Conservation (phyloP, 1,140 invertebrate genomes). For the Sitophilus oryzae region DNA sequence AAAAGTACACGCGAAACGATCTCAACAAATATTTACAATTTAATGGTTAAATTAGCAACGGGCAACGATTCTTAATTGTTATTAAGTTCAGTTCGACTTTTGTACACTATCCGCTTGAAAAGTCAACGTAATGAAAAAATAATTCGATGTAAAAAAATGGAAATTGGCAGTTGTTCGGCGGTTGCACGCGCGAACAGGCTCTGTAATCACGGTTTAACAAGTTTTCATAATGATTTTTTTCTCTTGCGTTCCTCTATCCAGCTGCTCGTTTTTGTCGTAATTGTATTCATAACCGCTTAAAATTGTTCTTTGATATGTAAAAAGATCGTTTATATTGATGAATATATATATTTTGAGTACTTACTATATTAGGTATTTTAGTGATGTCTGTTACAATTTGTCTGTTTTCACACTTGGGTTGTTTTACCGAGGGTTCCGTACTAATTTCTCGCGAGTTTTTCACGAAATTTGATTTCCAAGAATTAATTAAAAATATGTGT, state of each 20-base stretch:
- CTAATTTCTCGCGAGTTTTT: too few species aligned
- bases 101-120: not conserved
- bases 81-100: not conserved
- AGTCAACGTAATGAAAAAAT: slow-evolving; percentile 3
- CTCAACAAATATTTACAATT: not conserved
- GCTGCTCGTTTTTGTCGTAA: not conserved
- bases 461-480: too few species aligned
- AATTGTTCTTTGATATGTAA: too few species aligned
- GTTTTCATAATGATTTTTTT: slow-evolving; percentile 2
- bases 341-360: too few species aligned
- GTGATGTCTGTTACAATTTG: too few species aligned
- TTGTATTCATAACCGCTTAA: not conserved
- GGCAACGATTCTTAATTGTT: slow-evolving; percentile 2
- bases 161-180: slow-evolving; percentile 7
- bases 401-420: too few species aligned
- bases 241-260: not conserved
- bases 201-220: slow-evolving; percentile 2
- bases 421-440: too few species aligned
- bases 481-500: too few species aligned
- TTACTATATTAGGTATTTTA: too few species aligned
- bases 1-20: too few species aligned
- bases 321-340: too few species aligned
- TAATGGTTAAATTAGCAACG: not conserved
- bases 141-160: slow-evolving; percentile 6
- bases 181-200: slow-evolving; percentile 5